Percentiles rank a stretch among this genome's conserved stretches.
Evolutionary conservation across 2,797 vertebrate species (phyloP).

Genomic region (Micropoecilia bifurca): DNA sequence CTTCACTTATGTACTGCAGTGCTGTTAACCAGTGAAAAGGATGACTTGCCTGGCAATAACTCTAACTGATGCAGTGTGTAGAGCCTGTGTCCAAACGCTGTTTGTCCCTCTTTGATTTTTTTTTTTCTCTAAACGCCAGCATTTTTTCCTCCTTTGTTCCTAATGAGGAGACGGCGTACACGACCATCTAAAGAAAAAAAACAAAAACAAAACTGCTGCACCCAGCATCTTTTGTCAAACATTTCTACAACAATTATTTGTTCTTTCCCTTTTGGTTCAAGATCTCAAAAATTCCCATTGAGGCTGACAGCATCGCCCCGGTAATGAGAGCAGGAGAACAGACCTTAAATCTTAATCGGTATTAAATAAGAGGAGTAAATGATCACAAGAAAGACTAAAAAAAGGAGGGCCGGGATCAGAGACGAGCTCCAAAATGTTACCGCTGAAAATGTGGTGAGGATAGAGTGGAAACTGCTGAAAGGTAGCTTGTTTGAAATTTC

Average conservation of each 20-base stretch:
- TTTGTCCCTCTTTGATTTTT: not conserved
- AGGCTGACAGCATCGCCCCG: not conserved
- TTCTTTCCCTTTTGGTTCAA: not conserved
- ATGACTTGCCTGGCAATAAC: conserved; percentile 7
- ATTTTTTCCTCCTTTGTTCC: conserved; percentile 4
- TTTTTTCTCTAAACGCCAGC: not conserved
- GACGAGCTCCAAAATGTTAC: not conserved
- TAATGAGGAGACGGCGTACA: not conserved
- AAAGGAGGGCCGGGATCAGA: not conserved
- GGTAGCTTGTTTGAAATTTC: not conserved
- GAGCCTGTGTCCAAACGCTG: not conserved
- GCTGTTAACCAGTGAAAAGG: conserved; percentile 16
- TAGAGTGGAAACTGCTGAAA: not conserved
- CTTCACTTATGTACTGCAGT: not conserved
- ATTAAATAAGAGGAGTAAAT: not conserved
- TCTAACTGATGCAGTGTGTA: not conserved
- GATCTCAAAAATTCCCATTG: not conserved
- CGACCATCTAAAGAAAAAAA: not conserved
- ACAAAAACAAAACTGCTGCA: not conserved
- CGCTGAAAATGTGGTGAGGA: not conserved
- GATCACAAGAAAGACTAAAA: not conserved
- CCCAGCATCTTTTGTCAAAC: not conserved
- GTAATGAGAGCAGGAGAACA: not conserved
- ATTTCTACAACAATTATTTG: not conserved
- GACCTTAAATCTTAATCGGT: not conserved